Base-by-base conservation (phyloP, 2,797 vertebrate species). In the Meriones psammophilus region DNA sequence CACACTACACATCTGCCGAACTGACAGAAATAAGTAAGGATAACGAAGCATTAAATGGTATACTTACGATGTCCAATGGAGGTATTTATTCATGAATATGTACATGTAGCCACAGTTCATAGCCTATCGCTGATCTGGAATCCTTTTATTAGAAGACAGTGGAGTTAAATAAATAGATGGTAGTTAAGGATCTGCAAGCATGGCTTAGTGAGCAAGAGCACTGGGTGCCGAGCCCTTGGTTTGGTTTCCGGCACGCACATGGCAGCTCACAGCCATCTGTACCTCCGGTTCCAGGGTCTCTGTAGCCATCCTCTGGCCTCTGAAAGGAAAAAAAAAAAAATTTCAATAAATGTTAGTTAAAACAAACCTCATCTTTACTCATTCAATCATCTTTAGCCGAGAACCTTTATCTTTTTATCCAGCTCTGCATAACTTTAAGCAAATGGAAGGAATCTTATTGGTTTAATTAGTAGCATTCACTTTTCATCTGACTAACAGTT, bases 91-190 rank as follows among this genome's bases (percentile, higher is more conserved):
- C 10, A 50, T 80, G 8, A 64, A 77, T 68, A 1, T 58, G 8
- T 73, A 36, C 36, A 18, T 87, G 4, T 78, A 24, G 54, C 39
- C 42, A 86, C 26, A 64, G 88, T 12, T 58, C 20, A 30, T 30
- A 87, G 24, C 2, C 13, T 88, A 26, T 54, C 71, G 74, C 71
- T 94, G 26, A 62, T 7, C 81, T 91, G 73, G 92, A 81, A 56
- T 88, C 54, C 92, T 74, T 89, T 66, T 36, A 71, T 91, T 93
- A 42, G 71, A 74, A 3, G 42, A 91, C 9, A 90, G 5, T 77
- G 1, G 76, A 13, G 30, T 33, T 62, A 33, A 74, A 33, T 33
- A 88, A 24, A 62, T 42, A 10, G 71, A 62, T 7, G 68, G 50
- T 58, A 33, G 42, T 54, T 54, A 54, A 24, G 46, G 8, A n/a